Conservation (phyloP, 2,797 vertebrate genomes). For the Balearica regulorum region DNA sequence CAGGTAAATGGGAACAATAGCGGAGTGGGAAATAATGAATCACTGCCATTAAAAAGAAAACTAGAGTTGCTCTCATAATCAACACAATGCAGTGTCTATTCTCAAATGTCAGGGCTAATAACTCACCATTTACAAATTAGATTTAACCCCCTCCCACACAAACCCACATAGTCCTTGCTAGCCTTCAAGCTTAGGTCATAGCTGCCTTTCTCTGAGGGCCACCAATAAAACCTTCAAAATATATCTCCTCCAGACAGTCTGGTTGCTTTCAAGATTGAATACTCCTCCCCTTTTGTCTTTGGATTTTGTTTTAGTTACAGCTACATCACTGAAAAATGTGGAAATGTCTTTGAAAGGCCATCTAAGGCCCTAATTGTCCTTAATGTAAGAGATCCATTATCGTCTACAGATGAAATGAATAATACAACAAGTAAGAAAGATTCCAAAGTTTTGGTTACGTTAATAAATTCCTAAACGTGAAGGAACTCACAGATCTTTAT, state of each 20-base stretch:
- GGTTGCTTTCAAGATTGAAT: slow-evolving; percentile 50
- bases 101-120: slow-evolving; percentile 62
- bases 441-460: slow-evolving; percentile 50
- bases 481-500: slow-evolving; percentile 57
- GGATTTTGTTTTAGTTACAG: slow-evolving; percentile 50
- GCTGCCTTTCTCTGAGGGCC: slow-evolving; percentile 38
- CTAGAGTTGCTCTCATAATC: slow-evolving; percentile 42
- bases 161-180: slow-evolving; percentile 34
- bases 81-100: slow-evolving; percentile 58
- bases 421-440: slow-evolving; percentile 40
- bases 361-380: slow-evolving; percentile 41
- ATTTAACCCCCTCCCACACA: slow-evolving; percentile 60
- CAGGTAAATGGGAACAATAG: slow-evolving; percentile 62
- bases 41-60: slow-evolving; percentile 48
- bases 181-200: slow-evolving; percentile 41
- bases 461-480: slow-evolving; percentile 55
- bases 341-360: slow-evolving; percentile 24
- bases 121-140: slow-evolving; percentile 55
- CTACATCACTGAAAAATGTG: slow-evolving; percentile 40
- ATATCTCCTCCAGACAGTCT: slow-evolving; percentile 42
- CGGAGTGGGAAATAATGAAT: slow-evolving; percentile 59
- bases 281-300: slow-evolving; percentile 43
- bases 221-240: slow-evolving; percentile 58
- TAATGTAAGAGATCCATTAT: slow-evolving; percentile 44
- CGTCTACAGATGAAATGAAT: slow-evolving; percentile 53